Evolutionary conservation across 2,113 vertebrate species (phyloP), one percentile per base, ranked within the genome.

Genomic region (Corynorhinus townsendii): DNA sequence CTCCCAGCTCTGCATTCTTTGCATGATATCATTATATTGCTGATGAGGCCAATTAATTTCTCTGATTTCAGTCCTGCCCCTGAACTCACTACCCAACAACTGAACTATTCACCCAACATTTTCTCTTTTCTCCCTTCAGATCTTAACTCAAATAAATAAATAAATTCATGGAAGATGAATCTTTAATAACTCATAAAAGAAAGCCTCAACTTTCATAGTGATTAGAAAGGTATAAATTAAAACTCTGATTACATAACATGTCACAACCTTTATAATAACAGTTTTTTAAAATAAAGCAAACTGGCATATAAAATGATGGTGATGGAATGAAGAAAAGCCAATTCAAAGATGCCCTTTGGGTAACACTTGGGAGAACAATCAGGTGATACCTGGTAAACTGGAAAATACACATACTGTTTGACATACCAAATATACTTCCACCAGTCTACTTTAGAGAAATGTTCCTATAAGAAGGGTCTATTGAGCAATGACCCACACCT

Each of bases 401-500:
- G 20, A 16, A 83, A 89, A 33, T 7, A 6, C 8, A 6, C 4
- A 22, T 2, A 5, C 5, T 0, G 10, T 4, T 1, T 10, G 11
- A 54, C 3, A 38, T 1, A 54, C 9, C 75, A 38, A 5, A 49
- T 11, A 66, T 43, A 12, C 5, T 43, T 17, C 59, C 5, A 54
- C 3, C 8, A 28, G 9, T 45, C 76, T 49, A 10, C 2, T 33
- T 4, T 64, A 35, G 20, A 66, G 17, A 59, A 49, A 24, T 10
- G 11, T 30, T 28, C 54, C 30, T 35, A 1, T 4, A 33, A 17
- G 7, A 82, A 76, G 14, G 3, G 24, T 5, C 1, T 6, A 17
- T 33, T 68, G 16, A 88, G 10, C 9, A 9, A 45, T 24, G 3
- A 26, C 1, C 2, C 26, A 38, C 0, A 33, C 19, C 4, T 1